Evolutionary conservation across 30 jellyfish, hydroid and myxozoan species (phyloP).

Genomic region (Hydractinia symbiolongicarpus): DNA sequence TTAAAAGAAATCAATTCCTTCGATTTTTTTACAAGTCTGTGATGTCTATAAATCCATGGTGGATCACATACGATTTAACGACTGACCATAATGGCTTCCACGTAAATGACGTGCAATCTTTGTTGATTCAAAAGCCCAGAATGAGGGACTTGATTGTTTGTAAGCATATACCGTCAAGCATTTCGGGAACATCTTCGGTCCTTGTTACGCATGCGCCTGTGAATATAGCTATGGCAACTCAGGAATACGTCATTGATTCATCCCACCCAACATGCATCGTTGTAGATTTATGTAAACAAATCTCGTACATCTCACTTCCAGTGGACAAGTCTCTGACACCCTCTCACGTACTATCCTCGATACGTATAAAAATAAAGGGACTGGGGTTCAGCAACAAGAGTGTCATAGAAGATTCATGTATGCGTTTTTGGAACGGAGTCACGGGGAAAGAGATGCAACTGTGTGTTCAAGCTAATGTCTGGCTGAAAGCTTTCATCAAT

Average conservation of each 20-base stretch:
- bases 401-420: constrained; percentile 11
- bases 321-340: constrained; percentile 27
- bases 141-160: constrained; percentile 20
- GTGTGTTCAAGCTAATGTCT: constrained; percentile 25
- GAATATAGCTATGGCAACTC: not conserved
- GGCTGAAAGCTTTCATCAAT: constrained; percentile 13
- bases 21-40: too few relatives aligned
- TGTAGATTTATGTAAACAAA: constrained; percentile 31
- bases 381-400: constrained; percentile 32
- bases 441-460: not conserved
- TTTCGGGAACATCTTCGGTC: constrained; percentile 29
- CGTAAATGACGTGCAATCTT: too few relatives aligned
- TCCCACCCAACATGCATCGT: constrained; percentile 41
- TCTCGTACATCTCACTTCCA: constrained; percentile 42
- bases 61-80: too few relatives aligned
- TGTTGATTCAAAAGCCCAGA: too few relatives aligned
- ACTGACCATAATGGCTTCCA: too few relatives aligned
- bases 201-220: constrained; percentile 32
- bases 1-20: too few relatives aligned
- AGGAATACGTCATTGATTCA: constrained; percentile 6
- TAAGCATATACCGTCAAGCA: constrained; percentile 18
- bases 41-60: too few relatives aligned
- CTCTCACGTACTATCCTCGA: constrained; percentile 2
- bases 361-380: constrained; percentile 29
- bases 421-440: not conserved